Base-by-base conservation (phyloP, 2,797 vertebrate genomes). In the Nyctibius grandis region DNA sequence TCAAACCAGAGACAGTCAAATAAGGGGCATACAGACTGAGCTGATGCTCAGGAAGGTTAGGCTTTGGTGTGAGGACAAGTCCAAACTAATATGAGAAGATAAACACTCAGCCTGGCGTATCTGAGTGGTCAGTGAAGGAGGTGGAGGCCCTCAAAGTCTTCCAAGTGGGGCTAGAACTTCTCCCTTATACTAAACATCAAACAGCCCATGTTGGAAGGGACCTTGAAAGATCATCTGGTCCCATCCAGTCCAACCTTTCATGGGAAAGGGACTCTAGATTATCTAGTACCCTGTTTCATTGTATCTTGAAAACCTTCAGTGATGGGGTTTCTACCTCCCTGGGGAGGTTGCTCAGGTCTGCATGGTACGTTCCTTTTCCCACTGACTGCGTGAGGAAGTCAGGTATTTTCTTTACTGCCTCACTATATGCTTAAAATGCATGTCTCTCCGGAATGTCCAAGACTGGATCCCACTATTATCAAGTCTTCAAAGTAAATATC, bases 401-500 rank as follows among this genome's bases (percentile, higher is more conserved):
- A n/a, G 31, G 6, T 57, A 3, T 45, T 84, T 81, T 84, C 65
- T 88, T 85, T 42, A 38, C 29, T 51, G 17, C 9, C 4, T 79
- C 28, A 28, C 34, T 59, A 3, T 51, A 17, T 57, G 57, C 20
- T 94, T 91, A 75, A 94, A 93, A 90, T 78, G 17, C 26, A 44
- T 26, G 36, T 86, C 57, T 80, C 60, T 44, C 76, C 78, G 20
- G 23, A 61, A 57, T 45, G 42, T 72, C 83, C 45, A 72, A 68
- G 60, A 38, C 64, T 78, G 53, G 65, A 92, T 94, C 61, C 85
- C 38, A n/a, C 48, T 89, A 73, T 92, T 89, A 85, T 84, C 76
- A 84, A 88, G 76, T 26, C 79, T 81, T 96, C 92, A 94, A 50
- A 84, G 54, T 69, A 95, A 89, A 75, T 88, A 89, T 82, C 93